Base-by-base conservation (phyloP, 2,797 vertebrate genomes). In the Rallus crepitans region DNA sequence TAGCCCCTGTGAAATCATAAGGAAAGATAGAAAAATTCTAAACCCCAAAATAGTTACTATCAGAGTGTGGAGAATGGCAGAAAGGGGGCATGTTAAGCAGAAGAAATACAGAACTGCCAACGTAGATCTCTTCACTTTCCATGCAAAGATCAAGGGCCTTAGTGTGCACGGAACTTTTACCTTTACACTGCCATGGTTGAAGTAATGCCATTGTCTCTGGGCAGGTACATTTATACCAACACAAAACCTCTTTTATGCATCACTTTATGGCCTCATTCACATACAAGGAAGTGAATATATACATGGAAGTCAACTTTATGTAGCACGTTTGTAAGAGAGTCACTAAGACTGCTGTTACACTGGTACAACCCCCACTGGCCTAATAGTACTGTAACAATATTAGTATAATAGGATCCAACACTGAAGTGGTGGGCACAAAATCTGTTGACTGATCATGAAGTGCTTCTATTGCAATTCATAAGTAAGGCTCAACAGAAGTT, bases 361-460 rank as follows among this genome's bases (percentile, higher is more conserved):
- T 24, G n/a, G 3, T 55, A 55, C 42, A 33, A 48, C 42, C 3
- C 2, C 2, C 0, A 5, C 5, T 7, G 11, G 59, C 7, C 13
- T 60, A 37, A 69, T 12, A 24, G 15, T 80, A n/a, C 30, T 37
- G 4, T 30, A 76, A 39, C 13, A 15, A 73, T 5, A 11, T 12
- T 28, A 20, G 24, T 25, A 68, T 39, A 56, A 68, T 78, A 71
- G 59, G 15, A 40, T n/a, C 7, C 7, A 42, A 11, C 1, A 0
- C 42, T 35, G 25, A 60, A 71, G 27, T 4, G 2, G 6, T 15
- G 63, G 37, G 24, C 30, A 90, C 19, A 72, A 76, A 83, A 60
- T 47, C 56, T 37, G 1, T 56, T 50, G 33, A 52, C 16, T 68
- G 45, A 45, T 8, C 83, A 18, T 63, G 45, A 73, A 81, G 19